phyloP scores from a whole-genome alignment of 2,113 vertebrate species.

The Hucho hucho region DNA sequence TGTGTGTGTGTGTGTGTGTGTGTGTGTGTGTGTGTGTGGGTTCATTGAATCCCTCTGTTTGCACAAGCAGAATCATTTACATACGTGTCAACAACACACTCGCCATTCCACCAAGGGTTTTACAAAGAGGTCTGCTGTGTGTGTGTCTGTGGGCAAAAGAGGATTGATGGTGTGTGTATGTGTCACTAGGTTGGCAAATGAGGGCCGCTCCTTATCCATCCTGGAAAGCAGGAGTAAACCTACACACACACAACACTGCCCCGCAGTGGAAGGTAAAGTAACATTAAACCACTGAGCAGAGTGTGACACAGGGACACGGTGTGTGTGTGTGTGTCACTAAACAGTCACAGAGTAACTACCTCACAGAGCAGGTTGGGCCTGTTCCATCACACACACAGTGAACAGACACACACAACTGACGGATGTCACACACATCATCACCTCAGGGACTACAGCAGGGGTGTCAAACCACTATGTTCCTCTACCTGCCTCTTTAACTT shows the following conservation, averaged over 20 bases:
- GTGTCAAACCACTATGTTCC: no score
- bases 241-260: not conserved
- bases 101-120: not conserved
- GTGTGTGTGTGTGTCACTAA: constrained; percentile 5
- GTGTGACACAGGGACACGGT: not conserved
- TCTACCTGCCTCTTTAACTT: no score
- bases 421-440: no score
- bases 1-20: not conserved
- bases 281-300: not conserved
- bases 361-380: constrained; percentile 48
- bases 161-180: constrained; percentile 1
- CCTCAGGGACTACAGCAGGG: no score
- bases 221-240: not conserved
- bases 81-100: not conserved
- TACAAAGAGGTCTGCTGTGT: not conserved
- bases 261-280: not conserved
- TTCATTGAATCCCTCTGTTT: no score
- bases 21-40: not conserved
- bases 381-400: constrained; percentile 17
- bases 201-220: not conserved
- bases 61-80: no score
- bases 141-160: not conserved
- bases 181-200: not conserved
- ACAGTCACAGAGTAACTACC: constrained; percentile 3
- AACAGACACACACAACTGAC: constrained; percentile 7